Conservation (phyloP, 2,113 vertebrate genomes). For the Perca schrenkii region DNA sequence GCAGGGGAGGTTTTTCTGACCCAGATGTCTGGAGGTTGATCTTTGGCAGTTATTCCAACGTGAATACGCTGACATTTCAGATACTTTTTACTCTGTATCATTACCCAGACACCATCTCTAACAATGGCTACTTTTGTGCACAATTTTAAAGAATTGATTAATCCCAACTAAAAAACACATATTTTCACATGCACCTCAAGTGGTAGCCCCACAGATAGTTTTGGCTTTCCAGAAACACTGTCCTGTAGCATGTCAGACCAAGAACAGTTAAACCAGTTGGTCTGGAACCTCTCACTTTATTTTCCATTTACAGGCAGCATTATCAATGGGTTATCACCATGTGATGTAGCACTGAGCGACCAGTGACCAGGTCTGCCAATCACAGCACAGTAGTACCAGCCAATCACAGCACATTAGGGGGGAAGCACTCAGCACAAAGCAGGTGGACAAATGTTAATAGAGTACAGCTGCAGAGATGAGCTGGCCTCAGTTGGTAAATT, state of each 20-base stretch:
- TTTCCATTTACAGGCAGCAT: too few relatives aligned
- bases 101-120: neutral
- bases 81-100: neutral
- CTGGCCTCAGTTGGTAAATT: too few relatives aligned
- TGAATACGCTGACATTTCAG: slow-evolving; percentile 1
- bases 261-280: too few relatives aligned
- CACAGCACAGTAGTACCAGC: too few relatives aligned
- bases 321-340: too few relatives aligned
- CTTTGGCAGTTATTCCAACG: neutral
- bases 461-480: too few relatives aligned
- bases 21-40: neutral
- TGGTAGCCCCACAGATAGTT: neutral
- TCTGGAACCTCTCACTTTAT: too few relatives aligned
- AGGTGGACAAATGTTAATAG: too few relatives aligned
- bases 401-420: too few relatives aligned
- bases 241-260: neutral
- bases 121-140: neutral
- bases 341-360: too few relatives aligned
- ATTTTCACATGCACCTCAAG: neutral
- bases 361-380: too few relatives aligned
- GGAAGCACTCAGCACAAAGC: too few relatives aligned
- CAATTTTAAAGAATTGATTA: neutral
- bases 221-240: neutral
- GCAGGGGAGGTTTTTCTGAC: neutral
- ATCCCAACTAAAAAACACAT: neutral